phyloP scores from a whole-genome alignment of 2,113 vertebrate species.

The Bagarius yarrelli region DNA sequence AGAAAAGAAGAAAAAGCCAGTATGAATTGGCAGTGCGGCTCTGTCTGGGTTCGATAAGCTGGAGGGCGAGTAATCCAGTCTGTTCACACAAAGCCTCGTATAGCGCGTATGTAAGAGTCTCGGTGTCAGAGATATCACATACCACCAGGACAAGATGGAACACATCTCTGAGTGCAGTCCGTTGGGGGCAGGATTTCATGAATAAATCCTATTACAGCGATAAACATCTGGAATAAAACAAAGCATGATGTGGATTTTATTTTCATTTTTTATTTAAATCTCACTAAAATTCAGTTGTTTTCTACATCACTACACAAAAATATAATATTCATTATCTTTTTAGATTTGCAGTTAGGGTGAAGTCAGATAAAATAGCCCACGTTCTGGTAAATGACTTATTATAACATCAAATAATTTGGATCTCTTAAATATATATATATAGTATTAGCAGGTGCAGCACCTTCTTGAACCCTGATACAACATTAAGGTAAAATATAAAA shows the following conservation, averaged over 20 bases:
- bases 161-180: neutral
- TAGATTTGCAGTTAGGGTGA: too few species aligned
- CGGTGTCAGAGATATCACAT: neutral
- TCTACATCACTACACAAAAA: too few species aligned
- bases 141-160: neutral
- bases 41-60: constrained; percentile 13
- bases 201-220: neutral
- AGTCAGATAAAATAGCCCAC: too few species aligned
- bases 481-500: too few species aligned
- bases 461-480: too few species aligned
- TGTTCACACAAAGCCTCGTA: neutral
- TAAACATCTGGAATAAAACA: neutral
- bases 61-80: neutral
- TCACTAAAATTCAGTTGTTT: too few species aligned
- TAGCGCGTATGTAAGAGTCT: neutral
- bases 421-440: too few species aligned
- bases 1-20: neutral
- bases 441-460: too few species aligned
- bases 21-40: neutral
- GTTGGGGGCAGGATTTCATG: neutral
- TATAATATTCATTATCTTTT: too few species aligned
- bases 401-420: too few species aligned
- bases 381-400: too few species aligned
- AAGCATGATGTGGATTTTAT: neutral
- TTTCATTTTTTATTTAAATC: neutral